These are phyloP conservation scores for Frankliniella intonsa DNA, from an alignment of 2,888 invertebrate species.

Conservation along the genomic window DNA sequence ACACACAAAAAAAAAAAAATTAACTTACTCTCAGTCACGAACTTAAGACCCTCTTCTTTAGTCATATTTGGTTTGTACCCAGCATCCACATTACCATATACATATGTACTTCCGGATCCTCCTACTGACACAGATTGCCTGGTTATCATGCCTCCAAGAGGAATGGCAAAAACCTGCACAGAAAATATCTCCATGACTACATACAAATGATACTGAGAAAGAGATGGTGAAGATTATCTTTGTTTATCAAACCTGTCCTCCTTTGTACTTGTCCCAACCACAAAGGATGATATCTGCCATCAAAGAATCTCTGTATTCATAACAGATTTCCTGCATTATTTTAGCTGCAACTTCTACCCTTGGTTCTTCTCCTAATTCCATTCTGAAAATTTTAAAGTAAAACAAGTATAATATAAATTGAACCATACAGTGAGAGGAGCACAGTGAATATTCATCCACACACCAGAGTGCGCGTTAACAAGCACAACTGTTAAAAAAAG, in stretches of 20 bases:
- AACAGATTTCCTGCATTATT: slow-evolving; percentile 90
- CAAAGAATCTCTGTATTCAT: slow-evolving; percentile 90
- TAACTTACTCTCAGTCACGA: slow-evolving; percentile 75
- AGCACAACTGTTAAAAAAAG: not conserved
- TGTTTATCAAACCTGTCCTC: slow-evolving; percentile 75
- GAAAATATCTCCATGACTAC: slow-evolving; percentile 29
- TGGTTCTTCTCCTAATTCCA: slow-evolving; percentile 77
- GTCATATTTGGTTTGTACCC: slow-evolving; percentile 82
- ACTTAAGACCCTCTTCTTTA: slow-evolving; percentile 77
- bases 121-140: slow-evolving; percentile 84
- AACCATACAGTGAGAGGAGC: too few species aligned
- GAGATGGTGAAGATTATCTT: not conserved
- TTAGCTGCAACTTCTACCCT: slow-evolving; percentile 86
- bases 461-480: too few species aligned
- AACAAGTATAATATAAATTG: not conserved
- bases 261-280: slow-evolving; percentile 89
- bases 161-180: slow-evolving; percentile 57
- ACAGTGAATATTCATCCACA: not conserved
- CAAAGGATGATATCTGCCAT: slow-evolving; percentile 94
- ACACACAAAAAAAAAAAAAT: not conserved
- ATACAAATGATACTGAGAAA: not conserved
- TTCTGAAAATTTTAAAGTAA: slow-evolving; percentile 47
- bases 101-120: slow-evolving; percentile 92
- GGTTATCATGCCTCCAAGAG: slow-evolving; percentile 85
- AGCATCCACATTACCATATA: slow-evolving; percentile 93